phyloP scores from a whole-genome alignment of 2,888 invertebrate genomes.

The Hydraecia micacea region DNA sequence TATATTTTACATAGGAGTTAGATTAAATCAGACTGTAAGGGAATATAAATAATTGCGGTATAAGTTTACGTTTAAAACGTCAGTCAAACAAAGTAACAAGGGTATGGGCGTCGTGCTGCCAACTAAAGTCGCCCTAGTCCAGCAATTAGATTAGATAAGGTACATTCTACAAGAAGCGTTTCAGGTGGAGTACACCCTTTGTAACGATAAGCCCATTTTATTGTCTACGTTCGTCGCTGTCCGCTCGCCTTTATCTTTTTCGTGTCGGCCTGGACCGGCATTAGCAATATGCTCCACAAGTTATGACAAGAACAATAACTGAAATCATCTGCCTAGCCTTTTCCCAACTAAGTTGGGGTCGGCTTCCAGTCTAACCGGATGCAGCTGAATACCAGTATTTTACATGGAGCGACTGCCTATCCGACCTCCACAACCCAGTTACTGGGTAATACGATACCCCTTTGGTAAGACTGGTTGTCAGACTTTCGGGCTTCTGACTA shows the following conservation, averaged over 20 bases:
- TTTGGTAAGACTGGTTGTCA: no score
- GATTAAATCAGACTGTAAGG: slow-evolving; percentile 17
- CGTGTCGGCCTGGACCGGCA: slow-evolving; percentile 78
- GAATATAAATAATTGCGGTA: slow-evolving; percentile 7
- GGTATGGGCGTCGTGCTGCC: slow-evolving; percentile 31
- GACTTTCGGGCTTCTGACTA: no score
- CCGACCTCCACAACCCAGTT: no score
- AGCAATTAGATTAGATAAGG: slow-evolving; percentile 72
- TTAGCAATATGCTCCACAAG: slow-evolving; percentile 82
- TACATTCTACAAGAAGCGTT: slow-evolving; percentile 68
- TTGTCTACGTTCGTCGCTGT: slow-evolving; percentile 78
- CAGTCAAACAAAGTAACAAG: slow-evolving; percentile 22
- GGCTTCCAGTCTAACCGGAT: no score
- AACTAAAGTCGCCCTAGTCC: slow-evolving; percentile 40
- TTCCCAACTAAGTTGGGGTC: no score
- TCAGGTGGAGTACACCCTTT: slow-evolving; percentile 76
- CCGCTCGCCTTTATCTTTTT: slow-evolving; percentile 83
- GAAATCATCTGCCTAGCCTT: no score
- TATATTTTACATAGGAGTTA: not conserved
- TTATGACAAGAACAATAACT: slow-evolving; percentile 77
- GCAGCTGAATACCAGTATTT: no score
- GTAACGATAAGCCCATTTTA: slow-evolving; percentile 84
- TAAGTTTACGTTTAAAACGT: slow-evolving; percentile 18
- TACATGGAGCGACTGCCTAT: no score
- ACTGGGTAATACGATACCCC: no score